Evolutionary conservation across 2,797 vertebrate species (phyloP), one percentile per base, ranked within the genome.

Genomic region (Cottoperca gobio): DNA sequence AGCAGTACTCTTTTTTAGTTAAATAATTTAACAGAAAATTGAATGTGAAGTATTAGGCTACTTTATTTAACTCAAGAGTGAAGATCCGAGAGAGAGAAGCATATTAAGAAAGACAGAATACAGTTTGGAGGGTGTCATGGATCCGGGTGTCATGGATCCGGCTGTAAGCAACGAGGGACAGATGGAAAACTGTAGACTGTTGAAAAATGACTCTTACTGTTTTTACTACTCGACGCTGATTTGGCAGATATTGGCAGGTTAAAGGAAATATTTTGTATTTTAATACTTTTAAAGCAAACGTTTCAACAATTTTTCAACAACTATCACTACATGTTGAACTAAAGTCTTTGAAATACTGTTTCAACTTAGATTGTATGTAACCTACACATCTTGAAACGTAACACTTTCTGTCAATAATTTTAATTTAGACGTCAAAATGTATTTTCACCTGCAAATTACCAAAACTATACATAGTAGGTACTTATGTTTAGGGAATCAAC

Each of bases 1-100:
- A 81, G 78, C 46, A 33, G n/a, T 1, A 6, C n/a, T 35, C 14
- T 4, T 9, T 46, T 63, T 52, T 71, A 72, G 70, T 64, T 71
- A 76, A 74, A 68, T 58, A 78, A 17, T 10, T 21, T 16, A 45
- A 50, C 35, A 19, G 37, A 70, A 69, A 33, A 49, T 1, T 33
- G 5, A 19, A 75, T 24, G 8, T 39, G 54, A 78, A 61, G 21
- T 26, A 14, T n/a, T 39, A 73, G 50, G 75, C 14, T 19, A 43
- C 8, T 58, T 42, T 11, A 54, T 35, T 62, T 59, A 53, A 60
- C 16, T 48, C 33, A 3, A 6, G 23, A 50, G 17, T 14, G 14
- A 61, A 16, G 7, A 60, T 28, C 46, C 37, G 28, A 10, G 11
- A 12, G 14, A 39, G 39, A 33, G 35, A 8, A 40, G 24, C 11